Evolutionary conservation across 2,797 vertebrate genomes (phyloP).

Genomic region (Salarias fasciatus): DNA sequence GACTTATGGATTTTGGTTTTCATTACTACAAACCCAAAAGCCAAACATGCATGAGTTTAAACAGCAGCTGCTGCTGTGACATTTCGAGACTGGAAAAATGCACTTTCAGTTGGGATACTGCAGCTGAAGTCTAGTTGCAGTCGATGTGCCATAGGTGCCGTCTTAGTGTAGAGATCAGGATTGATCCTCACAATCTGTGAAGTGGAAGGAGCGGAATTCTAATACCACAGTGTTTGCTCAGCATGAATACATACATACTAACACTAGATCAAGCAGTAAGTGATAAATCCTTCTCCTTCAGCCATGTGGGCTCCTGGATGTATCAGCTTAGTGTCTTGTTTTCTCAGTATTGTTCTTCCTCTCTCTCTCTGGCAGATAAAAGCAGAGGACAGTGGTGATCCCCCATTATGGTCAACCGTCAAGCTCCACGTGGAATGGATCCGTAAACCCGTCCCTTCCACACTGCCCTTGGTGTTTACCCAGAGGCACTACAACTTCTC

Average conservation of each 20-base stretch:
- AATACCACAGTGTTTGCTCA: conserved; percentile 21
- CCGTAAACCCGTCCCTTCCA: conserved; percentile 85
- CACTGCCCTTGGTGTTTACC: conserved; percentile 87
- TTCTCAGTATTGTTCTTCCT: neutral
- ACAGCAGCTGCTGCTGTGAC: conserved; percentile 26
- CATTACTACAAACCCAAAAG: neutral
- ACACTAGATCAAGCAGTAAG: neutral
- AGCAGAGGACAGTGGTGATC: conserved; percentile 92
- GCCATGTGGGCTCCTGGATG: neutral
- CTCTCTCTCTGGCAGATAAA: conserved; percentile 85
- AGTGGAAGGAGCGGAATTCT: conserved; percentile 9
- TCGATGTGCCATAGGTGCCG: conserved; percentile 5
- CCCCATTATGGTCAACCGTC: conserved; percentile 90
- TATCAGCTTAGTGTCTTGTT: conserved; percentile 6
- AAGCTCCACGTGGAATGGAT: conserved; percentile 95
- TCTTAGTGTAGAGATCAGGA: conserved; percentile 20
- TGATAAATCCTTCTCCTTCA: neutral
- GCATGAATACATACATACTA: conserved; percentile 15
- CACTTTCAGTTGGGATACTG: conserved; percentile 26
- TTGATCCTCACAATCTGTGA: conserved; percentile 15
- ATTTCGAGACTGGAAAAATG: conserved; percentile 35
- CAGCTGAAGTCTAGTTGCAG: conserved; percentile 20
- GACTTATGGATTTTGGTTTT: conserved; percentile 2
- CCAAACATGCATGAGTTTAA: conserved; percentile 15
- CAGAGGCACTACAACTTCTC: conserved; percentile 92